phyloP scores from a whole-genome alignment of 2,888 invertebrate genomes.

The Dasysyrphus albostriatus region DNA sequence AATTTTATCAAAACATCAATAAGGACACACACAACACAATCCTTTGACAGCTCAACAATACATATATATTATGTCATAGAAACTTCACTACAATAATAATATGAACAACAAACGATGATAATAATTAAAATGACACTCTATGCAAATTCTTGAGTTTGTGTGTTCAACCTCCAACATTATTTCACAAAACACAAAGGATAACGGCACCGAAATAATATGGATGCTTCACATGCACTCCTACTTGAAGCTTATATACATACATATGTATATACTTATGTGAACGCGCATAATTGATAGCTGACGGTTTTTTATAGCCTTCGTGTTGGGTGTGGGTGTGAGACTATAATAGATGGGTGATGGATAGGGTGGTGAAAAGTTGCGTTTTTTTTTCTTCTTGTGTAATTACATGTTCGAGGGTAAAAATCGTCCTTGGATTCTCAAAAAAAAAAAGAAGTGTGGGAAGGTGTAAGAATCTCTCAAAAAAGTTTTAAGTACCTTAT shows the following conservation, averaged over 20 bases:
- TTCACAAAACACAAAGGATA: constrained; percentile 22
- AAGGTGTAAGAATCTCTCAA: background rate
- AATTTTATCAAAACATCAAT: constrained; percentile 19
- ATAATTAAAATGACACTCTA: constrained; percentile 54
- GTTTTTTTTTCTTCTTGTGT: constrained; percentile 16
- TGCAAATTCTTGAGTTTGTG: constrained; percentile 44
- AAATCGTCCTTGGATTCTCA: constrained; percentile 4
- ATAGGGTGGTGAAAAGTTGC: constrained; percentile 7
- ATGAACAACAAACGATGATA: constrained; percentile 41
- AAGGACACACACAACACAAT: constrained; percentile 19
- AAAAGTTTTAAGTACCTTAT: constrained; percentile 17
- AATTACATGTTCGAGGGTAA: constrained; percentile 31
- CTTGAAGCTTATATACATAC: constrained; percentile 40
- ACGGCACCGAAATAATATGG: constrained; percentile 26
- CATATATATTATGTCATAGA: background rate
- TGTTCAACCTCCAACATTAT: constrained; percentile 18
- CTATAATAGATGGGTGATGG: background rate
- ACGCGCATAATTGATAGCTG: constrained; percentile 66
- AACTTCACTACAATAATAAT: constrained; percentile 17
- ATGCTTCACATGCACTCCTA: constrained; percentile 38
- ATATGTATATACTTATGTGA: constrained; percentile 1
- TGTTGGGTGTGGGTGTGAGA: background rate
- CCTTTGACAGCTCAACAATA: constrained; percentile 24
- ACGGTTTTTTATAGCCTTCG: constrained; percentile 24
- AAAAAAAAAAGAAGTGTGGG: background rate